Evolutionary conservation across 2,888 invertebrate species (phyloP), one percentile per base, ranked within the genome.

Genomic region (Agrotis puta): DNA sequence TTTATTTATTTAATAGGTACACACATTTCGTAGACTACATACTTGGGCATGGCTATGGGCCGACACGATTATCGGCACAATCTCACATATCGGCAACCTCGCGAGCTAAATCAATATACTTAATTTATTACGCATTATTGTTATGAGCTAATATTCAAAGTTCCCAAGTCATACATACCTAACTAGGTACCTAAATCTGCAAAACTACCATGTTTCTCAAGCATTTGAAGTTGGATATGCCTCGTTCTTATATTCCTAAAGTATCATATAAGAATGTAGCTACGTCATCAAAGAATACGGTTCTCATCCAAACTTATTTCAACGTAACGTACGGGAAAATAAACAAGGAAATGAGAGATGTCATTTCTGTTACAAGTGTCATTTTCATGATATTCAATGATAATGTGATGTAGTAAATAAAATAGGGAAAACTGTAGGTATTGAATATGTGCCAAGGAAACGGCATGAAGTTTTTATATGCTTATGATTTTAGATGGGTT

Each of bases 341-440:
- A 87, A 88, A 85, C 81, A 80, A 82, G 88, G 90, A 92, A 91
- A 91, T 91, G 86, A 89, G 84, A 88, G 87, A 88, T 89, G 88
- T 88, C 89, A 79, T 83, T 59, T 77, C 78, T 69, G 85, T 78
- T 74, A 83, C 72, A 82, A 83, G 82, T 83, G 82, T 72, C 78
- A 83, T 80, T 82, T 84, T 79, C 80, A 83, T 80, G 85, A 85
- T 84, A 74, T 70, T 83, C 64, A 79, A 83, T 70, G 78, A 75
- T 75, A 77, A 74, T 78, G 77, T 80, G 71, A 83, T 67, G 74
- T 77, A 69, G 76, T 77, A 70, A 83, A 83, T 84, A 78, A 77
- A 71, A 70, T 53, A 59, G 50, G 56, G 65, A 74, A 74, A 80
- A 81, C 64, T 78, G 57, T 71, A 82, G 63, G 57, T 58, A 70